Percentiles rank a stretch among this genome's conserved stretches.
Evolutionary conservation across 2,113 vertebrate genomes (phyloP).

Genomic region (Chaetodon auriga): DNA sequence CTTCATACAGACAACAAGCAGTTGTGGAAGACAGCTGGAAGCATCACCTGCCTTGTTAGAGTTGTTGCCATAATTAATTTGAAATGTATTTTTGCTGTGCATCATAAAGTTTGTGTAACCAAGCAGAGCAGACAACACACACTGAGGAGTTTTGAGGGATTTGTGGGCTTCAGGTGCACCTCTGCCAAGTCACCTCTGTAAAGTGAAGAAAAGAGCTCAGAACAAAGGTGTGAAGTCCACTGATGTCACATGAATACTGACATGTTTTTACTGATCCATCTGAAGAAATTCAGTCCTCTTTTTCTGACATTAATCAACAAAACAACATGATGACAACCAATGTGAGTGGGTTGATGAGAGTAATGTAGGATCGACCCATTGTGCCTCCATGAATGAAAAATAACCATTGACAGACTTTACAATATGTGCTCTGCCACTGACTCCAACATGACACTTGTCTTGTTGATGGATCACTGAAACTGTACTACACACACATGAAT

Average conservation of each 20-base stretch:
- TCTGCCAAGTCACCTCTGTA: background rate
- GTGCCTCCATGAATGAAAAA: background rate
- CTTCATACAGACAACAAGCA: background rate
- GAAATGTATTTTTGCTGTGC: background rate
- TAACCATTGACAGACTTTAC: background rate
- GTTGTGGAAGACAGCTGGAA: too few relatives aligned
- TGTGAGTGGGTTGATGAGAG: background rate
- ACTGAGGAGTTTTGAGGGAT: background rate
- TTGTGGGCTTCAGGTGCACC: background rate
- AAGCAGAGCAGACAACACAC: background rate
- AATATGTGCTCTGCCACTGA: background rate
- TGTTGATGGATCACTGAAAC: slow-evolving; percentile 1
- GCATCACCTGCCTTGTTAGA: too few relatives aligned
- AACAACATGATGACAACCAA: background rate
- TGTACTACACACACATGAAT: background rate
- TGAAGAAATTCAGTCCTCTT: background rate
- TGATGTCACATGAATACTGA: background rate
- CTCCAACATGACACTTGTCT: background rate
- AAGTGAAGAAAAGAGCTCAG: background rate
- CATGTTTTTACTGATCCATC: too few relatives aligned
- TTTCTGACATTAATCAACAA: background rate
- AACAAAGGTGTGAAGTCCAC: background rate
- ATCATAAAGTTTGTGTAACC: too few relatives aligned
- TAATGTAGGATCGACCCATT: rapidly evolving
- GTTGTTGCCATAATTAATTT: too few relatives aligned